Conservation (phyloP, 23 tunicate genomes). For the Clavelina lepadiformis region DNA sequence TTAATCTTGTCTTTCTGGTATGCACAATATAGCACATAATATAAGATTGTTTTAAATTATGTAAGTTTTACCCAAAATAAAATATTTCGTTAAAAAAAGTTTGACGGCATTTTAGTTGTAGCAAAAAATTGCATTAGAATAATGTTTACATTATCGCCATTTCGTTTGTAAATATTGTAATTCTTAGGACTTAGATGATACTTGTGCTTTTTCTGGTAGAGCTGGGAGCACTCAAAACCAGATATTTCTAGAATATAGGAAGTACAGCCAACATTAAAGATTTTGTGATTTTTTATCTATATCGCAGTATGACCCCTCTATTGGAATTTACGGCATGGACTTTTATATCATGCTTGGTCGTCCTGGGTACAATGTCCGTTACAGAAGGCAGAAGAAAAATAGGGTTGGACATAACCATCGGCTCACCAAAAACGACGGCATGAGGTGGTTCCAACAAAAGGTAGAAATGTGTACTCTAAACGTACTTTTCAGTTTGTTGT, state of each 20-base stretch:
- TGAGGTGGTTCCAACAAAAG: conserved; percentile 98
- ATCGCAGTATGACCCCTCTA: conserved; percentile 84
- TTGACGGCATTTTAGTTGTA: too few relatives aligned
- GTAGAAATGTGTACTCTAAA: conserved; percentile 23
- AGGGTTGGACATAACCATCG: conserved; percentile 83
- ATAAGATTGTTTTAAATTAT: too few relatives aligned
- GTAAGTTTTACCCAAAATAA: too few relatives aligned
- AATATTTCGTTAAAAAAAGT: too few relatives aligned
- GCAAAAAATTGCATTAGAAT: too few relatives aligned
- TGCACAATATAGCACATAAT: too few relatives aligned
- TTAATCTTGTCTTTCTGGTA: too few relatives aligned
- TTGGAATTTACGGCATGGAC: conserved; percentile 99
- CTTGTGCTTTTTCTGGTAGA: not conserved
- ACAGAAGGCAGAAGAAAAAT: conserved; percentile 80
- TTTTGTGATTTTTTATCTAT: not conserved
- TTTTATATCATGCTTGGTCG: conserved; percentile 92
- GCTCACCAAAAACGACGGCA: conserved; percentile 62
- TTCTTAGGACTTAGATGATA: not conserved
- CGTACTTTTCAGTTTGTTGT: too few relatives aligned
- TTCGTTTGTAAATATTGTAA: too few relatives aligned
- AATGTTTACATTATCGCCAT: too few relatives aligned
- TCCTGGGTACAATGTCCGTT: conserved; percentile 87
- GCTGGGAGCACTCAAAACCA: not conserved
- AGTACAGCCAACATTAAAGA: too few relatives aligned
- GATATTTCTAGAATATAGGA: not conserved